phyloP scores from a whole-genome alignment of 2,797 vertebrate genomes.

The Enteromius paludinosus region DNA sequence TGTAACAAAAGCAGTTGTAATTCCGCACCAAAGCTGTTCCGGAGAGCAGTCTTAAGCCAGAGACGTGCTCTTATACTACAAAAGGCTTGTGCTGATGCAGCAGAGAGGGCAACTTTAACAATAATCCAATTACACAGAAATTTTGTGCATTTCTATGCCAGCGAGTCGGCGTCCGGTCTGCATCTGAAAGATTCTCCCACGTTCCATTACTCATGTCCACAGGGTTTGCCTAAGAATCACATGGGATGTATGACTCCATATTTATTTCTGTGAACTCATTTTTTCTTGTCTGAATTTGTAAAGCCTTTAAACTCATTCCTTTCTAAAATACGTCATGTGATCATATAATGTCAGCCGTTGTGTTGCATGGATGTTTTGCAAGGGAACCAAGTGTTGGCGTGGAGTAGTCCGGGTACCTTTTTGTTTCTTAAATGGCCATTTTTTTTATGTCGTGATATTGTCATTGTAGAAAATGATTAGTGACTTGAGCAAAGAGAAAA shows the following conservation, averaged over 20 bases:
- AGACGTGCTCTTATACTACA: conserved; percentile 5
- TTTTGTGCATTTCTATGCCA: neutral
- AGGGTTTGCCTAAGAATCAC: conserved; percentile 3
- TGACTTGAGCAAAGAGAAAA: conserved; percentile 65
- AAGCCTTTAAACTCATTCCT: conserved; percentile 52
- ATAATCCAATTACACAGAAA: neutral
- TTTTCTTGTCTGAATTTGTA: conserved; percentile 8
- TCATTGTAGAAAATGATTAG: conserved; percentile 56
- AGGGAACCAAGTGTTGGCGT: conserved; percentile 54
- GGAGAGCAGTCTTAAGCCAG: conserved; percentile 9
- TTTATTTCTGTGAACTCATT: conserved; percentile 10
- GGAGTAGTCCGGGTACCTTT: conserved; percentile 41
- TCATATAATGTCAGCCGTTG: conserved; percentile 57
- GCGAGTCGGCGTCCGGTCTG: neutral
- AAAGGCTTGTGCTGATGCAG: neutral
- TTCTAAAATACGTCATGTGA: conserved; percentile 44
- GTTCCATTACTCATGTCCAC: neutral
- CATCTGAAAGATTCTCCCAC: neutral
- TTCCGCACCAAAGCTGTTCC: neutral
- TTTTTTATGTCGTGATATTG: conserved; percentile 37
- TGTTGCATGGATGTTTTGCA: conserved; percentile 65
- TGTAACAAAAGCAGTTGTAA: neutral
- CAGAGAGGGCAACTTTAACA: neutral
- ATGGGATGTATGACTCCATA: neutral
- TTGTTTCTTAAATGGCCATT: conserved; percentile 53